phyloP scores from a whole-genome alignment of 2,113 vertebrate species.

The Ictalurus punctatus region DNA sequence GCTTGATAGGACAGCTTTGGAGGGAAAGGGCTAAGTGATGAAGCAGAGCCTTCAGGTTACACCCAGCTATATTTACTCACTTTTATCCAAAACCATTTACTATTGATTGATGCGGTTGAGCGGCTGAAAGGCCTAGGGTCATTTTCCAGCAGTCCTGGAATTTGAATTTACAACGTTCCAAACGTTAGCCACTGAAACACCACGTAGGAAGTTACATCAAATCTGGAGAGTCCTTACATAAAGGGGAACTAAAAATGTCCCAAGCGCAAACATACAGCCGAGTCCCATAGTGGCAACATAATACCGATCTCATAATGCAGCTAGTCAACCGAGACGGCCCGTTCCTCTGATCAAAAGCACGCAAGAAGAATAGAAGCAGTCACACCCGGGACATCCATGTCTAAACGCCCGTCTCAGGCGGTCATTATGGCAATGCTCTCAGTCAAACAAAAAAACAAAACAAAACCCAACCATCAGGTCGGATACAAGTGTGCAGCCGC shows the following conservation, averaged over 20 bases:
- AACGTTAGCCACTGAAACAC: background rate
- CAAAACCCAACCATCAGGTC: background rate
- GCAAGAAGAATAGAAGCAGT: slow-evolving; percentile 9
- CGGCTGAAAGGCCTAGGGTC: background rate
- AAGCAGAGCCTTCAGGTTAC: background rate
- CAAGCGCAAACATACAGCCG: background rate
- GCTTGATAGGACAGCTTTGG: background rate
- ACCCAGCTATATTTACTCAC: background rate
- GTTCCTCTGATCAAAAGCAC: slow-evolving; percentile 29
- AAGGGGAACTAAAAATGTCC: too few relatives aligned
- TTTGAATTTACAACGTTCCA: background rate
- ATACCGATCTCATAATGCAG: slow-evolving; percentile 29
- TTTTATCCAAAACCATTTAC: background rate
- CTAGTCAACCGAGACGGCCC: slow-evolving; percentile 27
- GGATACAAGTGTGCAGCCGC: background rate
- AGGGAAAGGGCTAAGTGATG: too few relatives aligned
- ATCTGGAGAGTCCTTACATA: background rate
- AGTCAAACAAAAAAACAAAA: too few relatives aligned
- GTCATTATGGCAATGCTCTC: background rate
- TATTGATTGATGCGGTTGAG: background rate
- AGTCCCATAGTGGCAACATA: slow-evolving; percentile 4
- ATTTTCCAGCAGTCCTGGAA: background rate
- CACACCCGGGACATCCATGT: background rate
- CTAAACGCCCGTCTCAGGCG: background rate
- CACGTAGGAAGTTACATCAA: background rate